A percentile compares a stretch with the other conserved stretches of the same genome.
These are phyloP conservation scores for Dryocosmus kuriphilus DNA, from an alignment of 2,888 invertebrate species.

Conservation along the genomic window DNA sequence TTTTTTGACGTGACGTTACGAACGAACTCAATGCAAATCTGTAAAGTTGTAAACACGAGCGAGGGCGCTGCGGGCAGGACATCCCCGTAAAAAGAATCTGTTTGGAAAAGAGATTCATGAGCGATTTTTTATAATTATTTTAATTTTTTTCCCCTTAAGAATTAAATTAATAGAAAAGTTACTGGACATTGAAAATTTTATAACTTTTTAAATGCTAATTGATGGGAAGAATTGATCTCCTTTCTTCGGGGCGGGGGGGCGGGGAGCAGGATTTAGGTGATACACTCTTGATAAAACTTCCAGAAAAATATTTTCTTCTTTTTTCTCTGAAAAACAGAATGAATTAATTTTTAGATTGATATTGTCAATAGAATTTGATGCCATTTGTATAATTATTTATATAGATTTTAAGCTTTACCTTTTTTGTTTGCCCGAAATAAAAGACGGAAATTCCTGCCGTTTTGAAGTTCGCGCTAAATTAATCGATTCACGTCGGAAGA, in stretches of 20 bases:
- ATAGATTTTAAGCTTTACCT: fast-evolving
- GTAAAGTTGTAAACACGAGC: conserved; percentile 63
- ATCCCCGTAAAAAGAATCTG: not conserved
- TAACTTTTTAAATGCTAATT: not conserved
- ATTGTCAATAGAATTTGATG: not conserved
- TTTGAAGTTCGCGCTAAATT: not conserved
- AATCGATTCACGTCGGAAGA: not conserved
- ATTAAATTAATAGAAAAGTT: not conserved
- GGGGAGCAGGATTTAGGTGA: no score
- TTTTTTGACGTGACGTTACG: conserved; percentile 77
- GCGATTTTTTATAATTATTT: not conserved
- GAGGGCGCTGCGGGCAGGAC: conserved; percentile 1
- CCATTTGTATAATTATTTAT: not conserved
- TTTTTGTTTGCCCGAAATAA: not conserved
- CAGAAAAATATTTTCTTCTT: not conserved
- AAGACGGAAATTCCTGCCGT: not conserved
- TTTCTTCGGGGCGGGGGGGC: no score
- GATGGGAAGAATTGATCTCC: not conserved
- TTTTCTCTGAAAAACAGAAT: not conserved
- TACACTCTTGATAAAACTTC: not conserved
- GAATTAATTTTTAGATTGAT: not conserved
- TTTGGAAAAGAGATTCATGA: not conserved
- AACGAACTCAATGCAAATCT: conserved; percentile 73
- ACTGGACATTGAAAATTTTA: not conserved
- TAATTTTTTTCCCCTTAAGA: no score